Evolutionary conservation across 2,113 vertebrate species (phyloP).

Genomic region (Dicentrarchus labrax): DNA sequence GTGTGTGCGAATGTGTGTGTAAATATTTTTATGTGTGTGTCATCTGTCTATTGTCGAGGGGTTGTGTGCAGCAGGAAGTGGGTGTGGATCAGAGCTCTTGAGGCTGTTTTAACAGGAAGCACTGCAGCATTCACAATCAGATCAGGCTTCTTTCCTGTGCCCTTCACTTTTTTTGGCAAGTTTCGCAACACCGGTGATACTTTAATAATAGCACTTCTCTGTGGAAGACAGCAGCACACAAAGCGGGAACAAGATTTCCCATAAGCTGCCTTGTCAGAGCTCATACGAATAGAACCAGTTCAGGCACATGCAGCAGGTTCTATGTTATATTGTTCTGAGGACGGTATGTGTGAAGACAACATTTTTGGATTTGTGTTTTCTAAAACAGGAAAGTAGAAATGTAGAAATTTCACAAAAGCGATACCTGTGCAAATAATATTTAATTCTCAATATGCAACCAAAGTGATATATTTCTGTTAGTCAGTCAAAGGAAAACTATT

Average conservation of each 20-base stretch:
- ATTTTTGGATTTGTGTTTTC: too few species aligned
- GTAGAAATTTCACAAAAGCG: neutral
- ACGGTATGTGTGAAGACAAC: too few species aligned
- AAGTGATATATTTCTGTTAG: neutral
- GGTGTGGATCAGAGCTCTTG: constrained; percentile 24
- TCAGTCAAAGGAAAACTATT: neutral
- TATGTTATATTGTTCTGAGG: neutral
- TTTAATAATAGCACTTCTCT: neutral
- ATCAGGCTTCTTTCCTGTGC: constrained; percentile 62
- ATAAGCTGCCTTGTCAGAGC: neutral
- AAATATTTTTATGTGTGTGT: constrained; percentile 21
- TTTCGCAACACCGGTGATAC: constrained; percentile 21
- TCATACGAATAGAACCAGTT: neutral
- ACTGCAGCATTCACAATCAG: constrained; percentile 52
- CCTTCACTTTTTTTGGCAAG: constrained; percentile 31
- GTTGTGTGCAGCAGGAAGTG: constrained; percentile 64
- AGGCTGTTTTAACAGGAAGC: constrained; percentile 73
- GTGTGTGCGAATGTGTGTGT: constrained; percentile 19
- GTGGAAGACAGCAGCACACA: neutral
- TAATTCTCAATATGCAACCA: neutral
- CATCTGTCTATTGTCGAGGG: constrained; percentile 56
- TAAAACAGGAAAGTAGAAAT: too few species aligned
- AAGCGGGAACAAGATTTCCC: constrained; percentile 16
- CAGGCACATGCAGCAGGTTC: neutral
- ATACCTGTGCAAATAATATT: neutral